These are phyloP conservation scores for Hypomesus transpacificus DNA, from an alignment of 2,113 vertebrate species.

Conservation along the genomic window DNA sequence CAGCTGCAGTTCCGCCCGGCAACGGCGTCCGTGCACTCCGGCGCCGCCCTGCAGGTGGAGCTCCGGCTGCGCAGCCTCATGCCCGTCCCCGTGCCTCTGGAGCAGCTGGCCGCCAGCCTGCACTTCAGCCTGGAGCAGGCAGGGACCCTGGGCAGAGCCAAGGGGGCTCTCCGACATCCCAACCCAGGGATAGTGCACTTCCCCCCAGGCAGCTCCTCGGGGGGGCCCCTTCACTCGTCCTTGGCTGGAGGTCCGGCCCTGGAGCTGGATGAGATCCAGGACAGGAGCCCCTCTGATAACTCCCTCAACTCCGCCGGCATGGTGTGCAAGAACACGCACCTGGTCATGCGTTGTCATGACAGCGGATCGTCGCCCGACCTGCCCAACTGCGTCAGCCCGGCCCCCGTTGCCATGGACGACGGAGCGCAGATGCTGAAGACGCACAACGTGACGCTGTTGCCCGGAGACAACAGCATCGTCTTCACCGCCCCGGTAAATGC, in stretches of 20 bases:
- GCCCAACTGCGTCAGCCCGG: conserved; percentile 62
- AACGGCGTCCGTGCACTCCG: conserved; percentile 84
- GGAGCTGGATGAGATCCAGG: conserved; percentile 85
- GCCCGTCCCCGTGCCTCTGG: conserved; percentile 81
- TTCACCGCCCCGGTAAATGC: conserved; percentile 83
- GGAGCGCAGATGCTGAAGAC: conserved; percentile 78
- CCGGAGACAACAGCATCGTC: conserved; percentile 82
- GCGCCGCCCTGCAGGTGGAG: conserved; percentile 81
- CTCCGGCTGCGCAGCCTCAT: conserved; percentile 83
- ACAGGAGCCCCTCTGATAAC: conserved; percentile 86
- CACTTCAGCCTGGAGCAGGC: conserved; percentile 86
- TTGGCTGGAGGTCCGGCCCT: conserved; percentile 57
- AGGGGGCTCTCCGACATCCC: conserved; percentile 71
- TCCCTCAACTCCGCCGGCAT: conserved; percentile 82
- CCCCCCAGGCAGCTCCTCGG: conserved; percentile 41
- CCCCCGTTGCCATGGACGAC: conserved; percentile 75
- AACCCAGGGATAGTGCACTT: conserved; percentile 78
- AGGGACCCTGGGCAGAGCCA: conserved; percentile 79
- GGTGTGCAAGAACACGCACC: conserved; percentile 90
- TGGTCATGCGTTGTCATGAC: conserved; percentile 85
- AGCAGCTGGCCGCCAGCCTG: conserved; percentile 80
- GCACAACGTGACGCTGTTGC: conserved; percentile 75
- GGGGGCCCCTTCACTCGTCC: conserved; percentile 34
- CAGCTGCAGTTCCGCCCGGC: conserved; percentile 82
- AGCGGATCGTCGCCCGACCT: conserved; percentile 73